Evolutionary conservation across 2,888 invertebrate species (phyloP).

Genomic region (Plebejus melissa): DNA sequence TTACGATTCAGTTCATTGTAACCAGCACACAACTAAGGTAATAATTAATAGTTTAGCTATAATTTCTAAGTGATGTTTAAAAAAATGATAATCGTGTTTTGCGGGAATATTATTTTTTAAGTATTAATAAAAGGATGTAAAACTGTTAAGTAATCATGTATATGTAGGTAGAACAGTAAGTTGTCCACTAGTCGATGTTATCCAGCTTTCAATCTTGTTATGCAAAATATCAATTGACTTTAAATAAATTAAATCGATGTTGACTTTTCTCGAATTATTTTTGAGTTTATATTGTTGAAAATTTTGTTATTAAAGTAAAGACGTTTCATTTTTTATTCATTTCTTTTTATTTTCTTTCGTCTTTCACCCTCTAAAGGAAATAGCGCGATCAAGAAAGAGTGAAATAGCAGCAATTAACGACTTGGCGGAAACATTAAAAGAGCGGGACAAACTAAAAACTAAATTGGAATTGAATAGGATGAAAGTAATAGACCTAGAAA

Average conservation of each 20-base stretch:
- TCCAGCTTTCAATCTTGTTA: constrained; percentile 71
- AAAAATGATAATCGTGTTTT: constrained; percentile 69
- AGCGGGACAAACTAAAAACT: constrained; percentile 57
- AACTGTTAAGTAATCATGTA: constrained; percentile 75
- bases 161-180: constrained; percentile 72
- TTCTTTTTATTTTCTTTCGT: constrained; percentile 57
- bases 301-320: constrained; percentile 64
- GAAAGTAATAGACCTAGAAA: constrained; percentile 73
- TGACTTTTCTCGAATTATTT: constrained; percentile 63
- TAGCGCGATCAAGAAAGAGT: constrained; percentile 61
- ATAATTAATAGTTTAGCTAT: constrained; percentile 66
- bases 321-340: constrained; percentile 50
- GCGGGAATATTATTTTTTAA: constrained; percentile 72
- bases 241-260: constrained; percentile 57
- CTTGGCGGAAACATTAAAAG: constrained; percentile 54
- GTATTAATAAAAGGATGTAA: constrained; percentile 66
- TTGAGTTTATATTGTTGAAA: constrained; percentile 65
- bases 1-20: constrained; percentile 53
- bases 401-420: constrained; percentile 63
- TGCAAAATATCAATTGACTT: constrained; percentile 61
- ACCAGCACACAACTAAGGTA: constrained; percentile 71
- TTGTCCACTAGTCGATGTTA: constrained; percentile 74
- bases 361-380: constrained; percentile 60
- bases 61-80: constrained; percentile 71
- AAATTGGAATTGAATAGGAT: constrained; percentile 66